A percentile compares a stretch with the other conserved stretches of the same genome.
Evolutionary conservation across 1,140 invertebrate genomes (phyloP).

Genomic region (Lucilia sericata): DNA sequence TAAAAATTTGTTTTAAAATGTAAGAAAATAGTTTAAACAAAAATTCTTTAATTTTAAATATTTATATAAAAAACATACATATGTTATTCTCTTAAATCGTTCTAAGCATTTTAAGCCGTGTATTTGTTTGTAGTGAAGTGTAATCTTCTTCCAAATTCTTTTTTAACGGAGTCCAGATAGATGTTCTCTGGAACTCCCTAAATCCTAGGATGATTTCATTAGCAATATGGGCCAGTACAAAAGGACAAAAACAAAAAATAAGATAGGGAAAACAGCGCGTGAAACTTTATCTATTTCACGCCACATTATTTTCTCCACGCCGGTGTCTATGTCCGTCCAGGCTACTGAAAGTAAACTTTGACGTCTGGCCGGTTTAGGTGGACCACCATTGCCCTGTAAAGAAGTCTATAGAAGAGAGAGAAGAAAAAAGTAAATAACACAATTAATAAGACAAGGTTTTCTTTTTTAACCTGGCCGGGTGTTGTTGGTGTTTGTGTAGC

Average conservation of each 20-base stretch:
- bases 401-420: constrained; percentile 57
- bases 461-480: constrained; percentile 62
- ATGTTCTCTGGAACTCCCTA: constrained; percentile 64
- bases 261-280: constrained; percentile 78
- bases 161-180: constrained; percentile 67
- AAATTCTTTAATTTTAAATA: not conserved
- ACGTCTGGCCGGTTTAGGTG: constrained; percentile 62
- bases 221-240: constrained; percentile 81
- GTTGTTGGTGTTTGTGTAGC: constrained; percentile 69
- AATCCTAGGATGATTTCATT: constrained; percentile 72
- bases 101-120: constrained; percentile 16
- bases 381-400: constrained; percentile 64
- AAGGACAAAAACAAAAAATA: constrained; percentile 80
- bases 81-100: not conserved
- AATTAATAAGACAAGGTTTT: constrained; percentile 25
- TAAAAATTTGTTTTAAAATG: too few species aligned
- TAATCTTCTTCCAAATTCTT: not conserved
- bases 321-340: constrained; percentile 74
- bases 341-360: constrained; percentile 69
- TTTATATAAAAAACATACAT: not conserved
- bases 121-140: not conserved
- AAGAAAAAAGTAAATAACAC: not conserved
- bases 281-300: constrained; percentile 77
- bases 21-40: too few species aligned
- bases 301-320: constrained; percentile 76